These are phyloP conservation scores for Orchestes rusci DNA, from an alignment of 2,888 invertebrate genomes.

Conservation along the genomic window DNA sequence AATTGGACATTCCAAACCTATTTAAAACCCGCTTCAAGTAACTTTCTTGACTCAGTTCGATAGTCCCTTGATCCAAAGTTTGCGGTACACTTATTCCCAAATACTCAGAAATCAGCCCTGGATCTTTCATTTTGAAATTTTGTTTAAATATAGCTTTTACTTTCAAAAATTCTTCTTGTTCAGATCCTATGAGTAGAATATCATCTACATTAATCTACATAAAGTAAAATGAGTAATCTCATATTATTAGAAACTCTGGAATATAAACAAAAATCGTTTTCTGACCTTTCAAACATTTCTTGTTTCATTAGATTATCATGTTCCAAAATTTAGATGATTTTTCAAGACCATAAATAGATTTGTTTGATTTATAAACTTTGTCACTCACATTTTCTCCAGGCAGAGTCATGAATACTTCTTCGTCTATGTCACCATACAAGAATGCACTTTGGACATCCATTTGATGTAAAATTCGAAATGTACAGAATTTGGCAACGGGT, in stretches of 20 bases:
- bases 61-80: constrained; percentile 8
- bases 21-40: constrained; percentile 4
- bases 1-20: constrained; percentile 6
- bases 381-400: constrained; percentile 12
- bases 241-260: background rate
- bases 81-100: constrained; percentile 17
- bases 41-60: constrained; percentile 10
- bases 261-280: constrained; percentile 26
- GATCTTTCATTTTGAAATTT: constrained; percentile 16
- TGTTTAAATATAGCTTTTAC: constrained; percentile 1
- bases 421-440: constrained; percentile 19
- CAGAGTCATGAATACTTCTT: constrained; percentile 23
- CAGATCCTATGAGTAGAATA: constrained; percentile 1
- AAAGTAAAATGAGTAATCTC: constrained; percentile 16
- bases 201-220: constrained; percentile 14
- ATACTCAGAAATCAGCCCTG: constrained; percentile 17
- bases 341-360: constrained; percentile 20
- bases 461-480: constrained; percentile 1
- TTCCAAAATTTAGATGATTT: constrained; percentile 18
- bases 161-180: background rate
- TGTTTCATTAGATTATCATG: background rate
- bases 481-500: background rate
- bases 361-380: constrained; percentile 16
- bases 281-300: background rate
- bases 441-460: constrained; percentile 26